phyloP scores from a whole-genome alignment of 2,888 invertebrate species.

The Congeria kusceri region DNA sequence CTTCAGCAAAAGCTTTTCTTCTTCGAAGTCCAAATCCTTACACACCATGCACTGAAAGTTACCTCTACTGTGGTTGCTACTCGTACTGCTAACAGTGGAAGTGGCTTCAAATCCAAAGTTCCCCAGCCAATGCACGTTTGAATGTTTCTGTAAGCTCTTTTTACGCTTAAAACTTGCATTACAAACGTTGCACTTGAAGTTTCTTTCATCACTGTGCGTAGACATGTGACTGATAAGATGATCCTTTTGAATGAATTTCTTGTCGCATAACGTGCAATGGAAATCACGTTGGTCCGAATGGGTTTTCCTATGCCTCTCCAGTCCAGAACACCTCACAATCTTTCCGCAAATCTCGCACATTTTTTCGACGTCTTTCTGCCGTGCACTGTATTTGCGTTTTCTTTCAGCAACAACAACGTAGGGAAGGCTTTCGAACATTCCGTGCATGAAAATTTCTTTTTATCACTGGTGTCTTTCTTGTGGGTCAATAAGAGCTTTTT shows the following conservation, averaged over 20 bases:
- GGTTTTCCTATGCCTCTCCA: conserved; percentile 35
- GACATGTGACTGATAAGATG: conserved; percentile 30
- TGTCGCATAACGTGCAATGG: conserved; percentile 12
- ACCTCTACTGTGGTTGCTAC: too few relatives aligned
- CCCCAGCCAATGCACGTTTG: too few relatives aligned
- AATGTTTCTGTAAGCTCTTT: conserved; percentile 8
- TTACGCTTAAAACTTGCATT: conserved; percentile 34
- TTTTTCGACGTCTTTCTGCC: conserved; percentile 28
- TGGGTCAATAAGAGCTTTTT: conserved; percentile 43
- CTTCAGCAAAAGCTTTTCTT: too few relatives aligned
- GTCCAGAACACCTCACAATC: conserved; percentile 13
- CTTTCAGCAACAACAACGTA: conserved; percentile 40
- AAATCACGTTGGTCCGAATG: conserved; percentile 26
- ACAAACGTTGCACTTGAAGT: conserved; percentile 32
- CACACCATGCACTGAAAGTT: too few relatives aligned
- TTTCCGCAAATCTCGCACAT: conserved; percentile 49
- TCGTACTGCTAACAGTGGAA: too few relatives aligned
- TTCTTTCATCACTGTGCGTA: conserved; percentile 23
- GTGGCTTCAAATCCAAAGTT: too few relatives aligned
- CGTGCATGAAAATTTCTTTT: conserved; percentile 48
- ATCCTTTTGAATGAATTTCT: conserved; percentile 25
- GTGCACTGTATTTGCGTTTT: conserved; percentile 46
- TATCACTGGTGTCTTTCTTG: not conserved
- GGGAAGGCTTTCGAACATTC: conserved; percentile 49
- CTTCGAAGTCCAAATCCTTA: too few relatives aligned